Percentiles rank a stretch among this genome's conserved stretches.
These are phyloP conservation scores for Neolamprologus brichardi DNA, from an alignment of 2,113 vertebrate genomes.

Conservation along the genomic window DNA sequence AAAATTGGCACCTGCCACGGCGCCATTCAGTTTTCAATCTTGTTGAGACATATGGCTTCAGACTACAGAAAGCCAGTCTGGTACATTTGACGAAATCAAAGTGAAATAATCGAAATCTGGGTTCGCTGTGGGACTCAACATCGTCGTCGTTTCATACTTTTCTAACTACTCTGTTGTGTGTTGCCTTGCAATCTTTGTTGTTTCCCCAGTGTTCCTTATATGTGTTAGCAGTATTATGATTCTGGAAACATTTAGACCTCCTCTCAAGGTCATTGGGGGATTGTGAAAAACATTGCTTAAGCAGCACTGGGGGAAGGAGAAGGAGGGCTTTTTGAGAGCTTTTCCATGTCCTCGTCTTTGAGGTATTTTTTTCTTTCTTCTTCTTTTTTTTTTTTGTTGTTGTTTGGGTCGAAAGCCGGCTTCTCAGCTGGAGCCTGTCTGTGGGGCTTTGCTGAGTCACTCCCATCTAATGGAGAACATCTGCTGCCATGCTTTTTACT, in stretches of 20 bases:
- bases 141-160: not conserved
- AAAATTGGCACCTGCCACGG: not conserved
- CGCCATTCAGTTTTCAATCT: not conserved
- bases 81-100: not conserved
- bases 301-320: not conserved
- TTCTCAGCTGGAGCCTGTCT: constrained; percentile 43
- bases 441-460: constrained; percentile 53
- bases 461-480: constrained; percentile 53
- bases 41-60: not conserved
- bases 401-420: constrained; percentile 3
- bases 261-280: not conserved
- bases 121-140: not conserved
- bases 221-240: not conserved
- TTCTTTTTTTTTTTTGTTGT: not conserved
- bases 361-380: not conserved
- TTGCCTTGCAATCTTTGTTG: not conserved
- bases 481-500: constrained; percentile 39
- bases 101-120: not conserved
- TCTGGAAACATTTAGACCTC: not conserved
- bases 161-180: not conserved
- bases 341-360: constrained; percentile 4
- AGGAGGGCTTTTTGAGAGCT: not conserved
- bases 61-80: not conserved
- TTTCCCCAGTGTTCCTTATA: not conserved
- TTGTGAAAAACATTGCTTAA: not conserved